phyloP scores from a whole-genome alignment of 2,113 vertebrate genomes.

The Syngnathoides biaculeatus region DNA sequence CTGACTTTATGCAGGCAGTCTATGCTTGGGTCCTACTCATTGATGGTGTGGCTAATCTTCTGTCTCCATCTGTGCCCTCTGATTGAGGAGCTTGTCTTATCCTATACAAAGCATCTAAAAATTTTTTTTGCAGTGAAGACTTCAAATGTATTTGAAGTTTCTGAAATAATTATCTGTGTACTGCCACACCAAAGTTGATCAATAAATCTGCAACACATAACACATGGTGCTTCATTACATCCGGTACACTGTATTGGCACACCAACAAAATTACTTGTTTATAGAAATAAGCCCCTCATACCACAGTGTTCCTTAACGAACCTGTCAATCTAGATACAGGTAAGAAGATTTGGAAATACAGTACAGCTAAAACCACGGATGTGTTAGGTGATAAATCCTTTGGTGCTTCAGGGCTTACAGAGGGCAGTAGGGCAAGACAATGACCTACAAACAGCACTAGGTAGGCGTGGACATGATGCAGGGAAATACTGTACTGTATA shows the following conservation, averaged over 20 bases:
- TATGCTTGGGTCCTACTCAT: too few relatives aligned
- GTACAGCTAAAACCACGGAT: background rate
- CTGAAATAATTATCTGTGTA: background rate
- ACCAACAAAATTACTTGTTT: background rate
- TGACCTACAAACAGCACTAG: slow-evolving; percentile 53
- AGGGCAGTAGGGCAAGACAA: slow-evolving; percentile 48
- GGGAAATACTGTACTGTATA: slow-evolving; percentile 19
- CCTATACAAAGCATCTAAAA: too few relatives aligned
- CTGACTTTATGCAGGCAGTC: too few relatives aligned
- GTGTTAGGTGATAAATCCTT: slow-evolving; percentile 12
- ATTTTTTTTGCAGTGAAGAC: too few relatives aligned
- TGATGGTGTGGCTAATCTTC: too few relatives aligned
- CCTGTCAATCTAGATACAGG: background rate
- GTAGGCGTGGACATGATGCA: slow-evolving; percentile 22
- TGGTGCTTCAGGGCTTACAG: slow-evolving; percentile 27
- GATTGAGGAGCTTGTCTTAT: too few relatives aligned
- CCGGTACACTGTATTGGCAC: background rate
- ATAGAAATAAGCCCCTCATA: background rate
- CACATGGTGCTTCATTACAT: background rate
- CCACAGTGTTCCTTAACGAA: background rate
- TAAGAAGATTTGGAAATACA: slow-evolving; percentile 32
- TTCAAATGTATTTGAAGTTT: too few relatives aligned
- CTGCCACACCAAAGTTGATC: background rate
- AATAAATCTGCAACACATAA: background rate
- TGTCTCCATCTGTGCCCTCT: too few relatives aligned